Percentiles rank a stretch among this genome's conserved stretches.
Conservation (phyloP, 2,113 vertebrate genomes). For the Megaceryle maxima region DNA sequence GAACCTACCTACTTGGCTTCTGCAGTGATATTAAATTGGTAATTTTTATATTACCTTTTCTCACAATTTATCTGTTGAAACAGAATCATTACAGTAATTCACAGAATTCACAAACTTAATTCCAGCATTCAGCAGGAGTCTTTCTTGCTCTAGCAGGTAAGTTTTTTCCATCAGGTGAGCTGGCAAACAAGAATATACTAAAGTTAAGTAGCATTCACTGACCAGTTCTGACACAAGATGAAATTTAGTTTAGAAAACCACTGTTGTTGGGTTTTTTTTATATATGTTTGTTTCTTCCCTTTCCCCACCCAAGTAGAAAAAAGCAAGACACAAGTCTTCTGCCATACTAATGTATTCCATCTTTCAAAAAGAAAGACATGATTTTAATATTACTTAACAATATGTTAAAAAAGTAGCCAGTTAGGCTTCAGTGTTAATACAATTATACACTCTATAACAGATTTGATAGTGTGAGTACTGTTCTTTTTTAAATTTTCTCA, state of each 20-base stretch:
- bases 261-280: not conserved
- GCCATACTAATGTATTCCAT: conserved; percentile 99
- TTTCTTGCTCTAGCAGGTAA: not conserved
- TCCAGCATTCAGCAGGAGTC: not conserved
- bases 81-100: not conserved
- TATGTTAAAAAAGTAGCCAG: conserved; percentile 99
- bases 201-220: not conserved
- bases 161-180: not conserved
- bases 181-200: not conserved
- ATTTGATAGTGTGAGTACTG: conserved; percentile 93
- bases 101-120: not conserved
- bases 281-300: not conserved
- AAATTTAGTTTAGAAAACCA: not conserved
- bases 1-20: not conserved
- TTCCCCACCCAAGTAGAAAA: conserved; percentile 65
- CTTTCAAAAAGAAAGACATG: conserved; percentile 99
- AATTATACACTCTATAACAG: conserved; percentile 98
- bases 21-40: not conserved
- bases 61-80: not conserved
- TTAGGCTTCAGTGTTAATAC: conserved; percentile 99
- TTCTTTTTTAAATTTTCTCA: conserved; percentile 86
- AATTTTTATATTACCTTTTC: not conserved
- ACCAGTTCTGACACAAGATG: not conserved
- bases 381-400: conserved; percentile 99
- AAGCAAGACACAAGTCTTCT: conserved; percentile 83